These are phyloP conservation scores for Metopolophium dirhodum DNA, from an alignment of 1,140 invertebrate species.

Conservation along the genomic window DNA sequence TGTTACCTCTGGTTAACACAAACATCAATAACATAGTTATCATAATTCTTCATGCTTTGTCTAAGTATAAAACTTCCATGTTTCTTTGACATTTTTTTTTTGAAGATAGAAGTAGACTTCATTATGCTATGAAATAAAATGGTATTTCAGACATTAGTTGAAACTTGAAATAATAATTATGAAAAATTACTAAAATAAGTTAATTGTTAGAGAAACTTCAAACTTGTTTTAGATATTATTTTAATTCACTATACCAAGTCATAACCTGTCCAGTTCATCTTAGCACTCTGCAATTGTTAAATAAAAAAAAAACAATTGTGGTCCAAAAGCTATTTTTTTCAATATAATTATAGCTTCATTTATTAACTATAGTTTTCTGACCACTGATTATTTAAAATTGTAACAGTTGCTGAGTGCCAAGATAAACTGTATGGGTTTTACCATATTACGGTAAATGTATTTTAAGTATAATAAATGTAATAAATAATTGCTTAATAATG, in stretches of 20 bases:
- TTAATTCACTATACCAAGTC: neutral
- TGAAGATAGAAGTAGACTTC: slow-evolving; percentile 83
- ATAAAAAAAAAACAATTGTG: too few relatives aligned
- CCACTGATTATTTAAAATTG: too few relatives aligned
- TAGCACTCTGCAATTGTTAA: too few relatives aligned
- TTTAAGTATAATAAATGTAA: neutral
- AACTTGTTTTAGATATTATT: neutral
- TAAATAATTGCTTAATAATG: neutral
- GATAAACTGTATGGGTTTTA: neutral
- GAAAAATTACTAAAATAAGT: neutral
- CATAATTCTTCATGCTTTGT: slow-evolving; percentile 79
- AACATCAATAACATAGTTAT: slow-evolving; percentile 80
- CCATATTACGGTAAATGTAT: neutral
- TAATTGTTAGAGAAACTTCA: neutral
- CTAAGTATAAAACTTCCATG: slow-evolving; percentile 80
- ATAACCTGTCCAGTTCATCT: too few relatives aligned
- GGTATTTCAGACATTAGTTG: neutral
- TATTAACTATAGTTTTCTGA: too few relatives aligned
- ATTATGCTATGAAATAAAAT: slow-evolving; percentile 69
- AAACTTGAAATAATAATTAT: neutral
- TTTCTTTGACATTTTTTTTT: slow-evolving; percentile 76
- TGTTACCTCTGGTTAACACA: slow-evolving; percentile 72
- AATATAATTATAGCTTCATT: too few relatives aligned
- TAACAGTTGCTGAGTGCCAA: too few relatives aligned
- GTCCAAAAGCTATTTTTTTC: too few relatives aligned